Evolutionary conservation across 2,888 invertebrate genomes (phyloP).

Genomic region (Synanthedon andrenaeformis): DNA sequence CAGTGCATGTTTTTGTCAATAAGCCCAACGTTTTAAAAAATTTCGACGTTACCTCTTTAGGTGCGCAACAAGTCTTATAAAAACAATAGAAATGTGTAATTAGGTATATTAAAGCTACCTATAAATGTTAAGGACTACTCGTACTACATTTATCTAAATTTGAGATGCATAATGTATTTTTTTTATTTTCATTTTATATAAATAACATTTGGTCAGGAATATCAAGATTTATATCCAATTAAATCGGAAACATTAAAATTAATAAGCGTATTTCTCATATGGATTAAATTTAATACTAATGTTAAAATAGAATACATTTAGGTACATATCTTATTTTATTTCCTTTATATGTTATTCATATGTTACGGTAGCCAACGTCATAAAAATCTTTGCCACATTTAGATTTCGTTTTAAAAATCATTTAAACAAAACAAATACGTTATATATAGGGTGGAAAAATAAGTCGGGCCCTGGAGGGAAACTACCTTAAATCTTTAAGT

Average conservation of each 20-base stretch:
- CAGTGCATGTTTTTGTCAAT: background rate
- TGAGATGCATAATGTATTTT: conserved; percentile 25
- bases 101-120: background rate
- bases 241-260: conserved; percentile 69
- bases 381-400: no score
- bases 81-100: no score
- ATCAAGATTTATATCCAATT: conserved; percentile 61
- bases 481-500: no score
- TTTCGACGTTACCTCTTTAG: no score
- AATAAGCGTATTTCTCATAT: conserved; percentile 70
- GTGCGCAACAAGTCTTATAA: no score
- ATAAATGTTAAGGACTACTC: background rate
- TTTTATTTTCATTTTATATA: conserved; percentile 28
- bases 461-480: no score
- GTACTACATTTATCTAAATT: conserved; percentile 13
- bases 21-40: background rate
- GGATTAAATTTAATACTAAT: conserved; percentile 49
- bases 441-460: no score
- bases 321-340: no score
- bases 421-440: no score
- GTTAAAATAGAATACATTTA: conserved; percentile 16
- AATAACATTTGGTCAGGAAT: conserved; percentile 68
- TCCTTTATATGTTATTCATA: no score
- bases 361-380: no score
- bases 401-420: no score